phyloP scores from a whole-genome alignment of 2,797 vertebrate species.

The Crenuchus spilurus region DNA sequence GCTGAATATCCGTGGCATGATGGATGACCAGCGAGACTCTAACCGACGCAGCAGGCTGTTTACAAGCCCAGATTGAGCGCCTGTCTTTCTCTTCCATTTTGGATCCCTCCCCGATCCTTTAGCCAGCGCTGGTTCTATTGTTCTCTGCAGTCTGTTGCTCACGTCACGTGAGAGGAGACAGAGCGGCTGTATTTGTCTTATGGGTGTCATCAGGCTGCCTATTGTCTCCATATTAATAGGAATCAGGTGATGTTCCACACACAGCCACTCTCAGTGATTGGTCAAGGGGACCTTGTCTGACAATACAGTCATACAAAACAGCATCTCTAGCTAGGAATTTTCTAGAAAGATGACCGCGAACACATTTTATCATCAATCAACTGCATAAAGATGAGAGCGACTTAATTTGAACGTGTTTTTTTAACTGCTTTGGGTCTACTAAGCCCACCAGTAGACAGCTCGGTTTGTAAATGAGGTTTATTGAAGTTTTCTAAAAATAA shows the following conservation, averaged over 20 bases:
- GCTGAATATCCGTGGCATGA: conserved; percentile 40
- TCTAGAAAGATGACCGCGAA: conserved; percentile 28
- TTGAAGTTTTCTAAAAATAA: conserved; percentile 53
- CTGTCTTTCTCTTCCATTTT: conserved; percentile 46
- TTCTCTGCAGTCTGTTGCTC: conserved; percentile 41
- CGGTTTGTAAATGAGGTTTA: conserved; percentile 42
- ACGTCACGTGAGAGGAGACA: conserved; percentile 23
- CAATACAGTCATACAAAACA: not conserved
- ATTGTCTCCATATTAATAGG: conserved; percentile 45
- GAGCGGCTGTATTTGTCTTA: conserved; percentile 46
- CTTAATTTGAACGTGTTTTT: conserved; percentile 9
- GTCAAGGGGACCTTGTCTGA: conserved; percentile 18
- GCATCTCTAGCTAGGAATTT: conserved; percentile 1
- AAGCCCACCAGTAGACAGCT: conserved; percentile 28
- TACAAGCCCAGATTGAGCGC: conserved; percentile 44
- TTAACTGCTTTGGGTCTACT: conserved; percentile 4
- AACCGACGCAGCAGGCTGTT: conserved; percentile 47
- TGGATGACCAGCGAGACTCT: conserved; percentile 40
- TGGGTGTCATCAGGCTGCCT: conserved; percentile 31
- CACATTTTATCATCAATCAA: conserved; percentile 14
- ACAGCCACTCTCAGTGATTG: conserved; percentile 24
- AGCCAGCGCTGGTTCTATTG: conserved; percentile 34
- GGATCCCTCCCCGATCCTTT: conserved; percentile 33
- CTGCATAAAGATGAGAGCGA: conserved; percentile 31
- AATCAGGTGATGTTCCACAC: conserved; percentile 39